phyloP scores from a whole-genome alignment of 35 echinoderm and acorn worm genomes.

The Acanthaster planci region DNA sequence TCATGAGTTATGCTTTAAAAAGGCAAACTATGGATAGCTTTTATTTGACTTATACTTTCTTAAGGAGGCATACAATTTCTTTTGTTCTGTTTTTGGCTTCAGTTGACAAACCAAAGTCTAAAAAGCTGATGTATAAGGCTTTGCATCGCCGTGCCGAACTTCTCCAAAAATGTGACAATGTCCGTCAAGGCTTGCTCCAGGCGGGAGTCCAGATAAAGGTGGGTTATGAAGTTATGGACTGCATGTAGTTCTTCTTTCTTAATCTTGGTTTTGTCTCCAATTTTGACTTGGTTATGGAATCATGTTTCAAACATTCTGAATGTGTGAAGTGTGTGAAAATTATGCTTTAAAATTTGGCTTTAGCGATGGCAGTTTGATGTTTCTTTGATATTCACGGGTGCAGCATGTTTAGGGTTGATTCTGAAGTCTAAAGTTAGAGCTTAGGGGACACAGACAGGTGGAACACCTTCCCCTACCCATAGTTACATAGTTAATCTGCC shows the following conservation, averaged over 20 bases:
- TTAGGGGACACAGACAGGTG: too few relatives aligned
- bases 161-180: slow-evolving; percentile 56
- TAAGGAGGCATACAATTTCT: too few relatives aligned
- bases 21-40: too few relatives aligned
- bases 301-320: not conserved
- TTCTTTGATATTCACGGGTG: not conserved
- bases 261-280: too few relatives aligned
- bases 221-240: not conserved
- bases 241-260: too few relatives aligned
- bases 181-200: slow-evolving; percentile 44
- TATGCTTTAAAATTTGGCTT: not conserved
- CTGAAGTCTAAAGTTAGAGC: too few relatives aligned
- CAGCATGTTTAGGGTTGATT: too few relatives aligned
- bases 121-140: slow-evolving; percentile 33
- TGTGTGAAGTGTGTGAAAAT: not conserved
- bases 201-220: slow-evolving; percentile 78
- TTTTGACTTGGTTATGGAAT: not conserved
- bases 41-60: too few relatives aligned
- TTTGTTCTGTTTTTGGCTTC: not conserved
- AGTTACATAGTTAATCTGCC: too few relatives aligned
- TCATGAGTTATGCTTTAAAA: too few relatives aligned
- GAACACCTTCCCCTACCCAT: too few relatives aligned
- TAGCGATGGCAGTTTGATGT: not conserved
- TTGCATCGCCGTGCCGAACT: slow-evolving; percentile 37
- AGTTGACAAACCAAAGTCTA: slow-evolving; percentile 23